Evolutionary conservation across 2,113 vertebrate species (phyloP).

Genomic region (Calcarius ornatus): DNA sequence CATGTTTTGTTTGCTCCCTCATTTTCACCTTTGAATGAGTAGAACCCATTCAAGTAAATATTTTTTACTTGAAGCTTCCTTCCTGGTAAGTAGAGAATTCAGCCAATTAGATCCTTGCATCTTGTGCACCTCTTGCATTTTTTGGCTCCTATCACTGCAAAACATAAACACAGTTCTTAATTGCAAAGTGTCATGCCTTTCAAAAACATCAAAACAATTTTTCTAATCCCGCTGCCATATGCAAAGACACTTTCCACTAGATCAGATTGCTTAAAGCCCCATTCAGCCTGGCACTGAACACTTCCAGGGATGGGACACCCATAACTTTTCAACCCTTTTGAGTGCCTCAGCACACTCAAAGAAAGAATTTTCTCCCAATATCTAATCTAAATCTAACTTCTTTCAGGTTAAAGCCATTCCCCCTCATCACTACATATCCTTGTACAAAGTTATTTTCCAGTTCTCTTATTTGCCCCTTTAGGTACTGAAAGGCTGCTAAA

Average conservation of each 20-base stretch:
- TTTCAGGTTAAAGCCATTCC: background rate
- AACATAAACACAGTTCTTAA: background rate
- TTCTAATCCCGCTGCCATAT: rapidly evolving
- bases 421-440: no score
- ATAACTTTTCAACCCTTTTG: background rate
- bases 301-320: background rate
- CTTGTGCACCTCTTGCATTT: background rate
- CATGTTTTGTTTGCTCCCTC: background rate
- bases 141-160: background rate
- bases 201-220: background rate
- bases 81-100: background rate
- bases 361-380: background rate
- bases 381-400: background rate
- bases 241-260: background rate
- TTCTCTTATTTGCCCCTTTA: background rate
- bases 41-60: background rate
- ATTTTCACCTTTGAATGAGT: background rate
- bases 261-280: background rate
- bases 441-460: background rate
- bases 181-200: background rate
- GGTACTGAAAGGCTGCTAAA: background rate
- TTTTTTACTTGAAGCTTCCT: background rate
- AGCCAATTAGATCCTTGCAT: background rate
- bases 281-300: background rate
- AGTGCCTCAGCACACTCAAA: background rate